Evolutionary conservation across 2,888 invertebrate species (phyloP).

Genomic region (Epinotia bilunana): DNA sequence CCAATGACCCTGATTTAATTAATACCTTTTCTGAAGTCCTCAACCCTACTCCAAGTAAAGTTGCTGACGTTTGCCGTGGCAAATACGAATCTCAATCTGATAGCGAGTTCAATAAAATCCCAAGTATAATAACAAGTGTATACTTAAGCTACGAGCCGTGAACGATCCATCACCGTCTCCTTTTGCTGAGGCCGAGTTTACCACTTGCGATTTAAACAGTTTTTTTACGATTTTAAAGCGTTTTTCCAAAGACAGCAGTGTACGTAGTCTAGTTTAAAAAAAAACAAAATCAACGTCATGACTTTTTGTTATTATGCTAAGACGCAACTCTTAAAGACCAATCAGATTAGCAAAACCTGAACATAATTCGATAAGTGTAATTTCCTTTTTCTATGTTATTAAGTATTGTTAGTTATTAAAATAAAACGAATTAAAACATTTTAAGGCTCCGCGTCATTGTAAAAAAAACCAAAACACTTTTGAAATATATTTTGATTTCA

Average conservation of each 20-base stretch:
- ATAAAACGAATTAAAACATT: no score
- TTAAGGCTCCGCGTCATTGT: no score
- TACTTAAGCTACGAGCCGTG: conserved; percentile 4
- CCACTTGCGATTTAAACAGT: conserved; percentile 14
- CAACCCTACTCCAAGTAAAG: conserved; percentile 4
- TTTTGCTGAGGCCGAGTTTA: conserved; percentile 24
- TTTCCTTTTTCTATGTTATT: no score
- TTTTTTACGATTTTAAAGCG: background rate
- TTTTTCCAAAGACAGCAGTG: background rate
- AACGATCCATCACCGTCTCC: conserved; percentile 34
- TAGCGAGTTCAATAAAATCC: conserved; percentile 23
- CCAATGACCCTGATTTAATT: background rate
- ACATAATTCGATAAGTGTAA: no score
- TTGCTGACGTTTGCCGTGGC: conserved; percentile 8
- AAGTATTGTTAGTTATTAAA: no score
- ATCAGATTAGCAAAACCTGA: no score
- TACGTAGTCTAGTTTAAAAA: no score
- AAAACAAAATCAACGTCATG: no score
- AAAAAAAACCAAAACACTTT: no score
- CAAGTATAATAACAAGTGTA: conserved; percentile 23
- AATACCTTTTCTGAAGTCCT: background rate
- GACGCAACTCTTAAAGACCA: no score
- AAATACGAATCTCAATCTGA: conserved; percentile 11
- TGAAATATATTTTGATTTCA: no score
- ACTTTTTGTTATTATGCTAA: no score